phyloP scores from a whole-genome alignment of 2,888 invertebrate genomes.

The Drosophila pullipes region DNA sequence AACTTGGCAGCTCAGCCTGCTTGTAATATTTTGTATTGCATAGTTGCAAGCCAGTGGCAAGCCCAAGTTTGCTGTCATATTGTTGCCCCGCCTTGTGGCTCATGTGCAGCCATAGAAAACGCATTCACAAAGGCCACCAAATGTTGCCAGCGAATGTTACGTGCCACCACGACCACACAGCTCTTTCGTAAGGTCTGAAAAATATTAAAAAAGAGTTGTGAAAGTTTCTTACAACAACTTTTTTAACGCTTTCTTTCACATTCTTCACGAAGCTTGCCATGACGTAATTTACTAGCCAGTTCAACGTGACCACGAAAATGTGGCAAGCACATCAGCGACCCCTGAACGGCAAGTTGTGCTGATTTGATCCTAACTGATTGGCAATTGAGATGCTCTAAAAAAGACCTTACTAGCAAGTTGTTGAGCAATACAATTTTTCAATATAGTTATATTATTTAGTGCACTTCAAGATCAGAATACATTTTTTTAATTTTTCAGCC shows the following conservation, averaged over 20 bases:
- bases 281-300: slow-evolving; percentile 69
- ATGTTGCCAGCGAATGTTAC: slow-evolving; percentile 58
- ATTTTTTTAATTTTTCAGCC: neutral
- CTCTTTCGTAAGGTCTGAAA: neutral
- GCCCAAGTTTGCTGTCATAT: slow-evolving; percentile 38
- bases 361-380: neutral
- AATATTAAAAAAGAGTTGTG: slow-evolving; percentile 38
- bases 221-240: slow-evolving; percentile 54
- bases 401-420: neutral
- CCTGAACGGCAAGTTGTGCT: neutral
- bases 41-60: slow-evolving; percentile 38
- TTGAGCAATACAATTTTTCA: neutral
- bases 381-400: neutral
- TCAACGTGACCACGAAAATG: slow-evolving; percentile 73
- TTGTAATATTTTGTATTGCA: slow-evolving; percentile 68
- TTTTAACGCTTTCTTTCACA: slow-evolving; percentile 25
- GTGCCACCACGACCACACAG: slow-evolving; percentile 51
- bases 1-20: slow-evolving; percentile 56
- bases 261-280: slow-evolving; percentile 27
- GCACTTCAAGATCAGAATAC: neutral
- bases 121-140: slow-evolving; percentile 62
- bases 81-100: slow-evolving; percentile 30
- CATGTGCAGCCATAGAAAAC: slow-evolving; percentile 61
- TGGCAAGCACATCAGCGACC: slow-evolving; percentile 12
- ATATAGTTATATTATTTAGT: neutral